phyloP scores from a whole-genome alignment of 2,113 vertebrate genomes.

The Datnioides undecimradiatus region DNA sequence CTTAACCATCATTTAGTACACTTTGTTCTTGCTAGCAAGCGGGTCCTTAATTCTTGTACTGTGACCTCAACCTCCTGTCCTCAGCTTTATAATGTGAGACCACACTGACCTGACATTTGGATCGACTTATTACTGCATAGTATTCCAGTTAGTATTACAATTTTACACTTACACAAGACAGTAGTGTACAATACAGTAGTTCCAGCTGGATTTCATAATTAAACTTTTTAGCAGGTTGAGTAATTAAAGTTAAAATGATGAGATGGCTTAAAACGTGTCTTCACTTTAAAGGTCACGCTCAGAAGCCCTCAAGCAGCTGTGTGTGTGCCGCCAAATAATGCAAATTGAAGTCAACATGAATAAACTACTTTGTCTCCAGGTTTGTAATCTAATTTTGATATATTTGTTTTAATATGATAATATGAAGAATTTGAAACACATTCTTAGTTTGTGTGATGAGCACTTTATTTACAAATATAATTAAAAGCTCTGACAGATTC shows the following conservation, averaged over 20 bases:
- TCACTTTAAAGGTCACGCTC: background rate
- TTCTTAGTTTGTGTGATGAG: conserved; percentile 87
- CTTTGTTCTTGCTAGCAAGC: background rate
- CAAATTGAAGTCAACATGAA: too few relatives aligned
- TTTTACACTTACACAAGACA: background rate
- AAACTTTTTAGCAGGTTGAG: background rate
- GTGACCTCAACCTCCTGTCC: background rate
- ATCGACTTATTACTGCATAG: background rate
- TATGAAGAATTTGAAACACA: background rate
- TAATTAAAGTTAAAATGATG: background rate
- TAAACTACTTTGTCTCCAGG: background rate
- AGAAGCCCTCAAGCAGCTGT: background rate
- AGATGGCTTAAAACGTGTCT: background rate
- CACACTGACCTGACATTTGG: background rate
- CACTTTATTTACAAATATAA: conserved; percentile 99
- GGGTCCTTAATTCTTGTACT: background rate
- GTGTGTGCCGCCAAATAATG: background rate
- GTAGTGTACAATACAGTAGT: background rate
- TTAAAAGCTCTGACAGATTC: conserved; percentile 99
- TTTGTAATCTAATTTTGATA: background rate
- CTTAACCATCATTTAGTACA: background rate
- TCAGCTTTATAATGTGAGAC: background rate
- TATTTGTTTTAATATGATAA: background rate
- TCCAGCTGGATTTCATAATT: background rate
- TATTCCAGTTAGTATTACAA: background rate